phyloP scores from a whole-genome alignment of 2,797 vertebrate species.

The Sebastes oblongus region DNA sequence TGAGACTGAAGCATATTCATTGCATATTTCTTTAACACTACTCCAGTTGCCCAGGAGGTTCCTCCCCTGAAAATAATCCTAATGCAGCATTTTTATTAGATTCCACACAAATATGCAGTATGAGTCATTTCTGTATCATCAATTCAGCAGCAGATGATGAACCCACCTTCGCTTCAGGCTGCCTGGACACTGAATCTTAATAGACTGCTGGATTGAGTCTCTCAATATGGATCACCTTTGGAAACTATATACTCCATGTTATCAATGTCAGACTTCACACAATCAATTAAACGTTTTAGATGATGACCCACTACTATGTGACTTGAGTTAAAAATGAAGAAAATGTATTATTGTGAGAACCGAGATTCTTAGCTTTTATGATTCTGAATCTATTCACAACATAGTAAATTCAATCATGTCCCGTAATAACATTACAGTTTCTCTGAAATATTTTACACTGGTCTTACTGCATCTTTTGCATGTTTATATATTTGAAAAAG shows the following conservation, averaged over 20 bases:
- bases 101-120: conserved; percentile 9
- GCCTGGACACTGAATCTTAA: neutral
- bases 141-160: conserved; percentile 21
- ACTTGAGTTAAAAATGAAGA: neutral
- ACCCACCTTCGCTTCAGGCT: neutral
- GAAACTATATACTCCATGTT: neutral
- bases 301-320: neutral
- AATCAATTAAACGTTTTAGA: neutral
- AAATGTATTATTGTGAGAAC: neutral
- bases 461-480: neutral
- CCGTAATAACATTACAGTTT: neutral
- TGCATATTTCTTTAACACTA: conserved; percentile 3
- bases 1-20: neutral
- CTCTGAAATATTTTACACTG: neutral
- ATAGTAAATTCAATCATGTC: no score
- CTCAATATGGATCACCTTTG: neutral
- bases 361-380: neutral
- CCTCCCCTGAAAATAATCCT: conserved; percentile 10
- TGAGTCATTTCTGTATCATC: conserved; percentile 26
- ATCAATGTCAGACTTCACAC: neutral
- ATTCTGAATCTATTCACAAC: neutral
- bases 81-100: conserved; percentile 27
- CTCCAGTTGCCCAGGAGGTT: neutral
- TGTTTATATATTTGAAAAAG: neutral
- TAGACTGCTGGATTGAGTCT: neutral